Conservation (phyloP, 2,113 vertebrate genomes). For the Otus sunia region DNA sequence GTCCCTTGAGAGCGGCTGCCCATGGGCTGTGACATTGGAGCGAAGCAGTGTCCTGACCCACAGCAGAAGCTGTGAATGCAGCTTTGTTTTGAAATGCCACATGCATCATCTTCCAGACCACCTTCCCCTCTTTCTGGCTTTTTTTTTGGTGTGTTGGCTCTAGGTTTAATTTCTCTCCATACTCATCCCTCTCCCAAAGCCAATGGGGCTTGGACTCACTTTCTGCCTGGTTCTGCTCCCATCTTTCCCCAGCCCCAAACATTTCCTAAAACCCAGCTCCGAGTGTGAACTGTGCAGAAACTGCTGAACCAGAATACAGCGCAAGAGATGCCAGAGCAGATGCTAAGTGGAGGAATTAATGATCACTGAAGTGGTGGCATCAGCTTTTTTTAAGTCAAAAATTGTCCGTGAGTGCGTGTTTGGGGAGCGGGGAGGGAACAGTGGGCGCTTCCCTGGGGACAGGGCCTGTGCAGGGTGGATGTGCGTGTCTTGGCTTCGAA, state of each 20-base stretch:
- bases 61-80: background rate
- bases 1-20: background rate
- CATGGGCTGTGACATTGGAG: background rate
- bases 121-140: background rate
- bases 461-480: background rate
- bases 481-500: background rate
- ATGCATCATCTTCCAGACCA: background rate
- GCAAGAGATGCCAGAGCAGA: background rate
- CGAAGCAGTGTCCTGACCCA: background rate
- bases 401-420: background rate
- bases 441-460: background rate
- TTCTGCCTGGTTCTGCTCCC: background rate
- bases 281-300: background rate
- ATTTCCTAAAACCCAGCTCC: background rate
- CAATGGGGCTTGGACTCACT: accelerated
- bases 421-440: background rate
- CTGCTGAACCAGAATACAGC: background rate
- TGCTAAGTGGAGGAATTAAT: constrained; percentile 22
- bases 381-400: constrained; percentile 44
- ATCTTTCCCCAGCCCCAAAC: background rate
- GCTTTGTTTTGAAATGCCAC: background rate
- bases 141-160: background rate
- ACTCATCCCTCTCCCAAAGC: background rate
- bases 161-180: background rate
- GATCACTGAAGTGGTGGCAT: constrained; percentile 11